These are phyloP conservation scores for Halocaridina rubra DNA, from an alignment of 2,888 invertebrate species.

Conservation along the genomic window DNA sequence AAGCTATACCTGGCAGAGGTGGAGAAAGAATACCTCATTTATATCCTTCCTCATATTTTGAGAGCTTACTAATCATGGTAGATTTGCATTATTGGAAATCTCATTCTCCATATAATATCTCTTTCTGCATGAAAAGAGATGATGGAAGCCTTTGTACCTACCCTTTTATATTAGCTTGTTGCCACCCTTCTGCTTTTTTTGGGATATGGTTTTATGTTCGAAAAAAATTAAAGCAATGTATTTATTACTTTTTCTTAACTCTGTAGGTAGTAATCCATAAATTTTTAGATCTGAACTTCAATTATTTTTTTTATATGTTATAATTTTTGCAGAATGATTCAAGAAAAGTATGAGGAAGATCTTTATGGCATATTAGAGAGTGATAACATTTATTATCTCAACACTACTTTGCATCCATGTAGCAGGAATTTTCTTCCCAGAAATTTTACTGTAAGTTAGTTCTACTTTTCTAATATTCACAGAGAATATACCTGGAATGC, in stretches of 20 bases:
- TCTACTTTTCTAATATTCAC: too few species aligned
- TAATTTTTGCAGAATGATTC: conserved; percentile 7
- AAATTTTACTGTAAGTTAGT: conserved; percentile 37
- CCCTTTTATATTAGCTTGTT: too few species aligned
- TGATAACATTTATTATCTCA: conserved; percentile 18
- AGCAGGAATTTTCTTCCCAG: conserved; percentile 10
- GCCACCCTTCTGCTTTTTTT: neutral
- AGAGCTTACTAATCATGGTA: too few species aligned
- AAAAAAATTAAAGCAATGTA: neutral
- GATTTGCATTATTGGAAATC: too few species aligned
- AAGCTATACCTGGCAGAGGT: too few species aligned
- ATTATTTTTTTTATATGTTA: too few species aligned
- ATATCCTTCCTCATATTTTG: too few species aligned
- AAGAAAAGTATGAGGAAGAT: conserved; percentile 33
- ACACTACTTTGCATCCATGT: conserved; percentile 29
- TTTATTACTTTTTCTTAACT: neutral
- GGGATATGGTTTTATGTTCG: neutral
- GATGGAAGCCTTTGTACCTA: too few species aligned
- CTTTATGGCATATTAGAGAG: conserved; percentile 16
- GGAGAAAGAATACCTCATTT: too few species aligned
- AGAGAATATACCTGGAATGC: too few species aligned
- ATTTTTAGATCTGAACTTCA: neutral
- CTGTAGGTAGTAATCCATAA: neutral
- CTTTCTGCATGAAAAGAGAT: too few species aligned
- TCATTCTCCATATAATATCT: too few species aligned